Evolutionary conservation across 2,113 vertebrate genomes (phyloP), one percentile per base, ranked within the genome.

Genomic region (Ardeotis arabs): DNA sequence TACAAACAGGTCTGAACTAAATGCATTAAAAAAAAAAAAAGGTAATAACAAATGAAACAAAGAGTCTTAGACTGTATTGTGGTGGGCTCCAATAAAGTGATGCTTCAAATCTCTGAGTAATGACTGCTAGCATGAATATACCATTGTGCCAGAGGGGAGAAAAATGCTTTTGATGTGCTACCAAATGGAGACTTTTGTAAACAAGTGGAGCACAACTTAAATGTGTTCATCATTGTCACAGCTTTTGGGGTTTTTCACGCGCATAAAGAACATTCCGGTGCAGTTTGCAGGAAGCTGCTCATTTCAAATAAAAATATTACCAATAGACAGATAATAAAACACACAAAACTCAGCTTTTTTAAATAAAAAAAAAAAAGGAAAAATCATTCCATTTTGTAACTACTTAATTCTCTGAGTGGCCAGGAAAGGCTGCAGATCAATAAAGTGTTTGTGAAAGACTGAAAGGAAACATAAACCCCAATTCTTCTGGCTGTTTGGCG

Each of bases 401-500:
- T 97, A 87, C 87, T 97, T 90, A 95, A 96, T 96, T 97, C 91
- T 93, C 90, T 29, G 35, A 96, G 93, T 76, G 91, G 95, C 59
- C 79, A 97, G 92, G 97, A 97, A 97, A 97, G 97, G 93, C 92
- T 80, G 93, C 97, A 97, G 97, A 97, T 97, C 95, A 93, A 89
- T 97, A 95, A 98, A 95, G 96, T 97, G 97, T 97, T 98, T 98
- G 97, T 96, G 96, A 98, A 97, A 96, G 97, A 93, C 97, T 98
- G 95, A 98, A 98, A 97, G 89, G 97, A 98, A 98, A 97, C 97
- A 98, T 98, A 98, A 98, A 98, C 97, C 97, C 96, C 80, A 68
- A 98, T 98, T 98, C 98, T 98, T 98, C 97, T 97, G 96, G 97
- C 96, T 98, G 86, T 96, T 98, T 97, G 98, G 98, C 45, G 93